A percentile compares a stretch with the other conserved stretches of the same genome.
These are phyloP conservation scores for Fragum whitleyi DNA, from an alignment of 2,888 invertebrate species.

Conservation along the genomic window DNA sequence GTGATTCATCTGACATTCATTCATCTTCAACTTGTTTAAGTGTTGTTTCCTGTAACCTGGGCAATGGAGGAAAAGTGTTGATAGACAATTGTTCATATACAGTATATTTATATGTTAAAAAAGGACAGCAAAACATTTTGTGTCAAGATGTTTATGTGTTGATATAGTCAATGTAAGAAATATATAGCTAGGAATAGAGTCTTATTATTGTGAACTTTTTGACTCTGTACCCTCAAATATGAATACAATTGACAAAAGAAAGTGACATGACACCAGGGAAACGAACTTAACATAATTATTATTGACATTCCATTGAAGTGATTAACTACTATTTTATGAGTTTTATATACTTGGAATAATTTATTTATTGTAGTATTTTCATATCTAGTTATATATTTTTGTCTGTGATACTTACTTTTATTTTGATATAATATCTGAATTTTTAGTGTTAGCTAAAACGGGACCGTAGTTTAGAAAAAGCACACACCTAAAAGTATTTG, in stretches of 20 bases:
- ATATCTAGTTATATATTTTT: constrained; percentile 3
- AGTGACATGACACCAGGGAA: too few species aligned
- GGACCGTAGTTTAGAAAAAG: constrained; percentile 3
- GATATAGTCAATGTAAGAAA: neutral
- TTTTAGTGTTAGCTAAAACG: constrained; percentile 6
- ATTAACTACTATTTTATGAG: too few species aligned
- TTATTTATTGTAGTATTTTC: constrained; percentile 7
- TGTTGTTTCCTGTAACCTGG: constrained; percentile 10
- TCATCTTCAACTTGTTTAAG: constrained; percentile 24
- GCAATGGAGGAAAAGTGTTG: constrained; percentile 20
- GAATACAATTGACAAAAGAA: too few species aligned
- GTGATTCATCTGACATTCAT: constrained; percentile 26
- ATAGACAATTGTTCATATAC: neutral
- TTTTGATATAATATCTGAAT: neutral
- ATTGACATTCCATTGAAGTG: too few species aligned
- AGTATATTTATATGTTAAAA: too few species aligned
- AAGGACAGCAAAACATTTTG: too few species aligned
- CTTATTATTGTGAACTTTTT: too few species aligned
- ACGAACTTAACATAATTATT: too few species aligned
- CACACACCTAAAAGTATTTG: too few species aligned
- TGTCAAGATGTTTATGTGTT: neutral
- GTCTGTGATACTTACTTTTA: constrained; percentile 12
- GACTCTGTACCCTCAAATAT: too few species aligned
- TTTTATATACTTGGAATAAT: neutral
- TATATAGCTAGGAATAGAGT: neutral